These are phyloP conservation scores for Graptemys geographica DNA, from an alignment of 2,797 vertebrate species.

Conservation along the genomic window DNA sequence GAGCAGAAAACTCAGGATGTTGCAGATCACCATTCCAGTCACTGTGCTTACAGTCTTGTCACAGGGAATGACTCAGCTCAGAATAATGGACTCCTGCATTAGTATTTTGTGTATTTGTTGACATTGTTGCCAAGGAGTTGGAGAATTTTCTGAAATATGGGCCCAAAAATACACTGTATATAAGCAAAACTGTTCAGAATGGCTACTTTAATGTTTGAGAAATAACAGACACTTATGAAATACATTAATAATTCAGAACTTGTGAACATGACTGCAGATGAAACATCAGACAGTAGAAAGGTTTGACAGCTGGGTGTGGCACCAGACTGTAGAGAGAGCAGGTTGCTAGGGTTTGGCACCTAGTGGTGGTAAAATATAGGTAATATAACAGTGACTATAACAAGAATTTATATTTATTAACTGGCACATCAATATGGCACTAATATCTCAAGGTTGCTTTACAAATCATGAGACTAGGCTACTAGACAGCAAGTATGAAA, in stretches of 20 bases:
- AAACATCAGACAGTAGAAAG: not conserved
- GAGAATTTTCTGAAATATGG: not conserved
- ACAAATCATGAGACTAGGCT: not conserved
- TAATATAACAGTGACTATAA: not conserved
- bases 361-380: not conserved
- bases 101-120: not conserved
- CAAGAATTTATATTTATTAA: not conserved
- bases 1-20: not conserved
- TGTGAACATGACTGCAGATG: not conserved
- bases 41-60: not conserved
- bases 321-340: not conserved
- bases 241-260: not conserved
- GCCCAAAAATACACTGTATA: not conserved
- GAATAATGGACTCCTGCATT: not conserved
- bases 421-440: not conserved
- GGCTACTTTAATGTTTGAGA: not conserved
- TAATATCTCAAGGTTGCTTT: not conserved
- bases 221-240: not conserved
- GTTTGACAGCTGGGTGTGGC: not conserved
- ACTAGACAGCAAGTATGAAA: too few relatives aligned
- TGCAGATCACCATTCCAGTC: not conserved
- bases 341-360: not conserved
- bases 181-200: not conserved
- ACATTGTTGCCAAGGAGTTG: not conserved
- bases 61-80: not conserved